phyloP scores from a whole-genome alignment of 1,140 invertebrate species.

The Drosophila bifasciata region DNA sequence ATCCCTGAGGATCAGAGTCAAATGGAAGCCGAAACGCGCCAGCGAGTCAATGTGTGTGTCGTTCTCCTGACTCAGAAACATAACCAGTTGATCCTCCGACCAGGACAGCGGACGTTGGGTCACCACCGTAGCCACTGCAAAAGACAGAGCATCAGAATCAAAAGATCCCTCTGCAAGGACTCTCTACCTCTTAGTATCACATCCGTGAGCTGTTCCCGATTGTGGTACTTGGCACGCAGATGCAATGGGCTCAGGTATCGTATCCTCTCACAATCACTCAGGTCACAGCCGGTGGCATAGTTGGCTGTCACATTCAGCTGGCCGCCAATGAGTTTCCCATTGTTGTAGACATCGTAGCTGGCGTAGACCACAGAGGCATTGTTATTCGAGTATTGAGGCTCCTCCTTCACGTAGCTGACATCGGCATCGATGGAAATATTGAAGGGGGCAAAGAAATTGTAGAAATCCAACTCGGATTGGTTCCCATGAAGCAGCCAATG shows the following conservation, averaged over 20 bases:
- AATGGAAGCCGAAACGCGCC: slow-evolving; percentile 65
- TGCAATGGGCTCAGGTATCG: slow-evolving; percentile 58
- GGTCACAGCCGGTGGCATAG: slow-evolving; percentile 54
- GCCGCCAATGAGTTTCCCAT: slow-evolving; percentile 72
- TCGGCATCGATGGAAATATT: slow-evolving; percentile 76
- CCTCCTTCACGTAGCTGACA: slow-evolving; percentile 49
- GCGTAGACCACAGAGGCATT: slow-evolving; percentile 17
- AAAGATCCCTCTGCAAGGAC: background rate
- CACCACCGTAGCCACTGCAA: slow-evolving; percentile 67
- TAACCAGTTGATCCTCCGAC: slow-evolving; percentile 35
- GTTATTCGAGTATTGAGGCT: background rate
- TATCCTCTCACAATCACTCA: slow-evolving; percentile 10
- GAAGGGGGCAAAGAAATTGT: slow-evolving; percentile 35
- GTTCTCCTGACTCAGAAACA: slow-evolving; percentile 46
- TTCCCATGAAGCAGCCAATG: slow-evolving; percentile 70
- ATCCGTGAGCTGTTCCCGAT: slow-evolving; percentile 64
- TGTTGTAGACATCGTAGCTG: slow-evolving; percentile 74
- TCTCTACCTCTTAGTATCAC: slow-evolving; percentile 51
- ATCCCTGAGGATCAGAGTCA: slow-evolving; percentile 46
- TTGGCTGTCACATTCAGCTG: slow-evolving; percentile 67
- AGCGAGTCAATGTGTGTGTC: slow-evolving; percentile 59
- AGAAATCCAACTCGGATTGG: slow-evolving; percentile 18
- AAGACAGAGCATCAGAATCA: accelerated
- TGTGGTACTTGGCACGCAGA: slow-evolving; percentile 54
- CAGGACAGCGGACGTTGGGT: slow-evolving; percentile 46